Evolutionary conservation across 2,888 invertebrate species (phyloP).

Genomic region (Caenorhabditis virilis): DNA sequence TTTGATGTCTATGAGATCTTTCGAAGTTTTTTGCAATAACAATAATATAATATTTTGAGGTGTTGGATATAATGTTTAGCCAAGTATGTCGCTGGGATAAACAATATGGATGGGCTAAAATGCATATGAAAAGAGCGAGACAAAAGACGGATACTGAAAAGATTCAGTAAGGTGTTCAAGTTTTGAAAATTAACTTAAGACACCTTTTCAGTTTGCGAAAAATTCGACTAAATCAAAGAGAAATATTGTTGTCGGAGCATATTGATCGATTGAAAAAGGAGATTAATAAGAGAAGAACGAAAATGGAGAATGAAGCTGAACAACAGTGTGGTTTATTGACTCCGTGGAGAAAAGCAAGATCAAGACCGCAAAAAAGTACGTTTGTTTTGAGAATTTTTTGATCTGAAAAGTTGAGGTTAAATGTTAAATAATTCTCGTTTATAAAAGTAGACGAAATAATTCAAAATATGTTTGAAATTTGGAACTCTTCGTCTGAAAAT

Average conservation of each 20-base stretch:
- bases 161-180: constrained; percentile 25
- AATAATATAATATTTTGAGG: constrained; percentile 4
- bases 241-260: constrained; percentile 43
- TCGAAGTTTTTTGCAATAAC: background rate
- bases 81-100: constrained; percentile 56
- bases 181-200: background rate
- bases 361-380: constrained; percentile 26
- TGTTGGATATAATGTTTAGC: constrained; percentile 47
- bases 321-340: constrained; percentile 43
- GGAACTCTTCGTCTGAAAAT: too few species aligned
- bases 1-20: too few species aligned
- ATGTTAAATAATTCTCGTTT: too few species aligned
- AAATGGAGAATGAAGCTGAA: constrained; percentile 51
- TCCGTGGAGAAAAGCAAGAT: constrained; percentile 49
- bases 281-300: constrained; percentile 49
- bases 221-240: constrained; percentile 32
- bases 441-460: too few species aligned
- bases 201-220: constrained; percentile 17
- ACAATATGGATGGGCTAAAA: constrained; percentile 51
- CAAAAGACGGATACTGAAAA: constrained; percentile 36
- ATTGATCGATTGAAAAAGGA: constrained; percentile 50
- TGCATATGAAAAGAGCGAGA: constrained; percentile 36
- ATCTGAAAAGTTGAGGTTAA: background rate
- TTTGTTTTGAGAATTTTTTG: background rate
- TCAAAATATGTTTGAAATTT: too few species aligned